These are phyloP conservation scores for Tupiocoris notatus DNA, from an alignment of 2,888 invertebrate species.

Conservation along the genomic window DNA sequence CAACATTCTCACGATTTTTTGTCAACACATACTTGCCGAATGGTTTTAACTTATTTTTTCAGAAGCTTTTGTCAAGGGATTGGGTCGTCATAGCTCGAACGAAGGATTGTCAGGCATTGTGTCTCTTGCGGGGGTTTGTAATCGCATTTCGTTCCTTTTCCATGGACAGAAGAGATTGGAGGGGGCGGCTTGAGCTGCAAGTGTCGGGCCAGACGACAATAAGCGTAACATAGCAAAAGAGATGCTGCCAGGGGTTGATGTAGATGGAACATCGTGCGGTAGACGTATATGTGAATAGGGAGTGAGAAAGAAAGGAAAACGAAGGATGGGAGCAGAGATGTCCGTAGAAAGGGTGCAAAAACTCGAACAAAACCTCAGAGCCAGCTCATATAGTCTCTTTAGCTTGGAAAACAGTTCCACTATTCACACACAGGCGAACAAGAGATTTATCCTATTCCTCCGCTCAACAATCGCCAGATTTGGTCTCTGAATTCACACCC, in stretches of 20 bases:
- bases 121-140: conserved; percentile 30
- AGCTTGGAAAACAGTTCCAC: not conserved
- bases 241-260: not conserved
- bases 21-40: not conserved
- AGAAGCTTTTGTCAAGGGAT: not conserved
- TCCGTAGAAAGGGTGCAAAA: not conserved
- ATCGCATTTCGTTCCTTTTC: conserved; percentile 35
- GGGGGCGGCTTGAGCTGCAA: not conserved
- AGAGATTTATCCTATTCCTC: not conserved
- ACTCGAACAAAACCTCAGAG: not conserved
- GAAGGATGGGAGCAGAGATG: not conserved
- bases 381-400: not conserved
- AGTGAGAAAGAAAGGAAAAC: not conserved
- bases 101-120: conserved; percentile 26
- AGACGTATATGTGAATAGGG: not conserved
- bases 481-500: too few species aligned
- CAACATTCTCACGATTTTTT: not conserved
- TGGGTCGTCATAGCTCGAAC: not conserved
- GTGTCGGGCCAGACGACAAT: not conserved
- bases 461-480: not conserved
- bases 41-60: not conserved
- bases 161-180: not conserved
- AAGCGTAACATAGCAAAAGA: not conserved
- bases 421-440: not conserved
- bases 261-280: not conserved